phyloP scores from a whole-genome alignment of 1,140 invertebrate species.

The Brachionus rubens region DNA sequence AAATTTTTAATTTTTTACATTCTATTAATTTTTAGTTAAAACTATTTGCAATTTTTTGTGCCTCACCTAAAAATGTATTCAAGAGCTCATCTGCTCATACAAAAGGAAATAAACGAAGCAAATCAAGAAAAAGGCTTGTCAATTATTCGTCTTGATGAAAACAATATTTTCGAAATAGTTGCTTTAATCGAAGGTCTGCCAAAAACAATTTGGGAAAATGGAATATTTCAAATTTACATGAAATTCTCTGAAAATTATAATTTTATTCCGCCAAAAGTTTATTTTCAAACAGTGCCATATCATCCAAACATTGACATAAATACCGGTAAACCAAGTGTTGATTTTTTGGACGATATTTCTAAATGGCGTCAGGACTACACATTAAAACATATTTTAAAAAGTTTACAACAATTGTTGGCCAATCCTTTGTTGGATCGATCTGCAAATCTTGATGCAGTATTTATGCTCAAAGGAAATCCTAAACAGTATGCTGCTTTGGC shows the following conservation, averaged over 20 bases:
- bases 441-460: constrained; percentile 42
- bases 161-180: constrained; percentile 29
- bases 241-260: constrained; percentile 39
- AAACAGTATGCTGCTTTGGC: constrained; percentile 13
- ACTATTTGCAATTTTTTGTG: too few relatives aligned
- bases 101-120: constrained; percentile 18
- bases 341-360: constrained; percentile 36
- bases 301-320: constrained; percentile 37
- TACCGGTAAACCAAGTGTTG: constrained; percentile 29
- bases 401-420: constrained; percentile 18
- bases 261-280: constrained; percentile 22
- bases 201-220: constrained; percentile 27
- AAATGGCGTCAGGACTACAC: constrained; percentile 17
- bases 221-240: constrained; percentile 37
- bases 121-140: not conserved
- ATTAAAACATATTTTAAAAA: constrained; percentile 29
- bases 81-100: constrained; percentile 31
- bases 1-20: too few relatives aligned
- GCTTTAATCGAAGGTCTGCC: constrained; percentile 18
- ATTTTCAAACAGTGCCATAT: constrained; percentile 41
- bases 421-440: constrained; percentile 29
- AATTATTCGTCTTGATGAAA: not conserved
- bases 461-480: constrained; percentile 41
- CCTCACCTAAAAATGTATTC: constrained; percentile 38
- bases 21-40: too few relatives aligned